Conservation (phyloP, 2,888 invertebrate species). For the Eupithecia insigniata region DNA sequence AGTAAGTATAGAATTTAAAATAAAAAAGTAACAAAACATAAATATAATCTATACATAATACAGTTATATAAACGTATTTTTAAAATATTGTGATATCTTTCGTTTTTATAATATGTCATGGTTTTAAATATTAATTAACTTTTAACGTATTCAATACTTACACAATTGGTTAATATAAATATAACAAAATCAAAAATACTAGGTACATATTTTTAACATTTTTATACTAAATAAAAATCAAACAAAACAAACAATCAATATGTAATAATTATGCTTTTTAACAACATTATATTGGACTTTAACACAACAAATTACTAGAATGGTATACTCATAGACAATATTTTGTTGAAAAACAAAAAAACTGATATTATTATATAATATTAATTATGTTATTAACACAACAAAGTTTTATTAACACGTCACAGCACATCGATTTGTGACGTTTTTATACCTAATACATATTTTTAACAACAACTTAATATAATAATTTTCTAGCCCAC, state of each 20-base stretch:
- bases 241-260: constrained; percentile 36
- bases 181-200: constrained; percentile 15
- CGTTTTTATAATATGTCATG: constrained; percentile 32
- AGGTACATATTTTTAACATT: constrained; percentile 15
- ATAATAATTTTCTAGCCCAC: neutral
- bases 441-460: neutral
- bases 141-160: constrained; percentile 5
- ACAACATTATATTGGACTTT: constrained; percentile 39
- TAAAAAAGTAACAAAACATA: constrained; percentile 62
- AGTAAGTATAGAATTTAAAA: constrained; percentile 36
- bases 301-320: constrained; percentile 40
- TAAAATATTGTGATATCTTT: constrained; percentile 24
- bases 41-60: constrained; percentile 13
- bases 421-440: constrained; percentile 24
- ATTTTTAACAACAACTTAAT: neutral
- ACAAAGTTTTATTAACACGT: constrained; percentile 8
- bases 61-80: neutral
- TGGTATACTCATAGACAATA: constrained; percentile 20
- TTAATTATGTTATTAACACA: too few relatives aligned
- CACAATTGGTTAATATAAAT: neutral
- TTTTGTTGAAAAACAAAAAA: constrained; percentile 7
- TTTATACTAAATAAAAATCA: constrained; percentile 15
- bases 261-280: constrained; percentile 30
- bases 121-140: constrained; percentile 14
- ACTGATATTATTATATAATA: too few relatives aligned